Percentiles rank a stretch among this genome's conserved stretches.
Conservation (phyloP, 2,113 vertebrate species). For the cat (Felis catus) region DNA sequence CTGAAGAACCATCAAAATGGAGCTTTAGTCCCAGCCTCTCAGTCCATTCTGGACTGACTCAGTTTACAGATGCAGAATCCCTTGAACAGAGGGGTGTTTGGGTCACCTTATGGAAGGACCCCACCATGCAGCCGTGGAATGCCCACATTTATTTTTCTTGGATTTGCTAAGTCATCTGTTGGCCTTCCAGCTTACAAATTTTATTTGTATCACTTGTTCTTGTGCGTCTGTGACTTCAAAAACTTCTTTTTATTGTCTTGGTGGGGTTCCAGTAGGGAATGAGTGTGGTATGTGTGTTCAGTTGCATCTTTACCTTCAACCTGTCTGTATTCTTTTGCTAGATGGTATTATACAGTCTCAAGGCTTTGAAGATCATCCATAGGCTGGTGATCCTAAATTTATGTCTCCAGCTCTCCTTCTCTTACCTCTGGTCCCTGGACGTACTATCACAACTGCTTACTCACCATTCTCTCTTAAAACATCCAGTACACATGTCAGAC, state of each 20-base stretch:
- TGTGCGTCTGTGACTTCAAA: not conserved
- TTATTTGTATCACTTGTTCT: not conserved
- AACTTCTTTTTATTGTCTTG: not conserved
- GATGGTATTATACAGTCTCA: not conserved
- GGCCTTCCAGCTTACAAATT: not conserved
- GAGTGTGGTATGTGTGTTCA: not conserved
- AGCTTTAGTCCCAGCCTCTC: not conserved
- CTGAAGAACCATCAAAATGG: not conserved
- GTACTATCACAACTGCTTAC: not conserved
- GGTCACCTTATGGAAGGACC: not conserved
- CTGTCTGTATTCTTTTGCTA: not conserved
- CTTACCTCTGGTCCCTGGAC: not conserved
- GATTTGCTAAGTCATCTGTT: conserved; percentile 22
- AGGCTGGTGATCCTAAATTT: not conserved
- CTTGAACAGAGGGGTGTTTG: not conserved
- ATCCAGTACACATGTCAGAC: not conserved
- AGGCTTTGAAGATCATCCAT: not conserved
- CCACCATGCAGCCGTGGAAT: not conserved
- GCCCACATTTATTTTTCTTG: not conserved
- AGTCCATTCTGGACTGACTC: not conserved
- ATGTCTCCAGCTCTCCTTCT: not conserved
- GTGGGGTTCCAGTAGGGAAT: not conserved
- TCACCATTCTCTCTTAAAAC: not conserved
- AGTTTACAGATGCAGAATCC: not conserved
- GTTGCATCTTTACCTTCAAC: not conserved